These are phyloP conservation scores for Cabera pusaria DNA, from an alignment of 2,888 invertebrate genomes.

Conservation along the genomic window DNA sequence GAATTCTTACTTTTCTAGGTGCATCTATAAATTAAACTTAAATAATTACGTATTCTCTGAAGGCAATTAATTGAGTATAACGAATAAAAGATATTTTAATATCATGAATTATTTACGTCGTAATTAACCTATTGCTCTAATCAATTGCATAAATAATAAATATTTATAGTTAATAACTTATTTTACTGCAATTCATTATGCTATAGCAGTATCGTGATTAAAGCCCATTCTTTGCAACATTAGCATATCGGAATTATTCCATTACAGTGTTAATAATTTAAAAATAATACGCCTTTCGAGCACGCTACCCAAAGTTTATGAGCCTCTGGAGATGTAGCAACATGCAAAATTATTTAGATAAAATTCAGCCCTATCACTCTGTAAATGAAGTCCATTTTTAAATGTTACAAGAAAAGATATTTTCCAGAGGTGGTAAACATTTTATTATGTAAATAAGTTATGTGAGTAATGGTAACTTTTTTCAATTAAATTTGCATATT, in stretches of 20 bases:
- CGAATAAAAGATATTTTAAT: too few relatives aligned
- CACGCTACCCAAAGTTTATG: constrained; percentile 75
- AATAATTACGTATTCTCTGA: too few relatives aligned
- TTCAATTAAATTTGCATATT: constrained; percentile 30
- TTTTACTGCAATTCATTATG: constrained; percentile 8
- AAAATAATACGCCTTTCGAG: constrained; percentile 70
- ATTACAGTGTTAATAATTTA: constrained; percentile 78
- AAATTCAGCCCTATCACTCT: constrained; percentile 30
- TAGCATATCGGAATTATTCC: constrained; percentile 79
- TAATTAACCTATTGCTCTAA: too few relatives aligned
- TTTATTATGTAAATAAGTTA: constrained; percentile 53
- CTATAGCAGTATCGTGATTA: constrained; percentile 61
- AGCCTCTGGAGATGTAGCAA: constrained; percentile 64
- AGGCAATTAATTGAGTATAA: too few relatives aligned
- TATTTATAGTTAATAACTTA: background rate
- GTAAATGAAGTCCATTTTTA: constrained; percentile 31
- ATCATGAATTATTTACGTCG: too few relatives aligned
- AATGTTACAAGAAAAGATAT: constrained; percentile 18
- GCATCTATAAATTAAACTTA: too few relatives aligned
- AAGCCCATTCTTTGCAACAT: constrained; percentile 64
- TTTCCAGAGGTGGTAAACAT: constrained; percentile 57
- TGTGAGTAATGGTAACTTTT: constrained; percentile 36
- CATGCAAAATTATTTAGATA: constrained; percentile 28
- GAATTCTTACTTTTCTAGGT: too few relatives aligned
- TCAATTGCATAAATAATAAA: too few relatives aligned